Percentiles rank a stretch among this genome's conserved stretches.
Evolutionary conservation across 2,113 vertebrate species (phyloP).

Genomic region (Notothenia rossii): DNA sequence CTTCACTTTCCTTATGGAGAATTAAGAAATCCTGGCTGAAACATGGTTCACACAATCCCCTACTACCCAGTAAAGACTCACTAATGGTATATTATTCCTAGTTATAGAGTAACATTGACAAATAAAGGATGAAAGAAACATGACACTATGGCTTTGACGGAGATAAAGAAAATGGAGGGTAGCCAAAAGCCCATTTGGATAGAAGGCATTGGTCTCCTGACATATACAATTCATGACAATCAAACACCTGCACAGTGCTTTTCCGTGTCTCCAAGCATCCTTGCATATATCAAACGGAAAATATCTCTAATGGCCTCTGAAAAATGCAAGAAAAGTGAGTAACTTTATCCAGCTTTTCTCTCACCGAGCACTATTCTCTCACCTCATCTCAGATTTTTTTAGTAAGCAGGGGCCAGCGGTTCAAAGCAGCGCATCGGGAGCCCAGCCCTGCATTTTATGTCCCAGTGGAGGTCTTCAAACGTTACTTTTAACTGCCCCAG

Average conservation of each 20-base stretch:
- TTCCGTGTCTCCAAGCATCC: slow-evolving; percentile 55
- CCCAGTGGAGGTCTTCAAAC: slow-evolving; percentile 68
- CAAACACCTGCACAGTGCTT: slow-evolving; percentile 74
- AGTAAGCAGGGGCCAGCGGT: slow-evolving; percentile 31
- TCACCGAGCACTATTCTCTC: slow-evolving; percentile 36
- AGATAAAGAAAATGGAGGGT: slow-evolving; percentile 9
- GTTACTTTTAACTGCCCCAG: slow-evolving; percentile 60
- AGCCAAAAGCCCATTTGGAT: slow-evolving; percentile 8
- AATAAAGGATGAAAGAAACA: slow-evolving; percentile 2
- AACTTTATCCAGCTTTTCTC: slow-evolving; percentile 53
- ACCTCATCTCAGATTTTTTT: slow-evolving; percentile 52
- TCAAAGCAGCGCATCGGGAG: slow-evolving; percentile 39
- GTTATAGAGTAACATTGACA: slow-evolving; percentile 1
- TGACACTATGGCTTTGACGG: neutral
- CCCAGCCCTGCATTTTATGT: slow-evolving; percentile 47
- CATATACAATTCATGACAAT: slow-evolving; percentile 69
- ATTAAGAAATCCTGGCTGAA: slow-evolving; percentile 10
- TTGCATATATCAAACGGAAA: slow-evolving; percentile 49
- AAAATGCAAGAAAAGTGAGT: slow-evolving; percentile 68
- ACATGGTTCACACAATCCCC: slow-evolving; percentile 21
- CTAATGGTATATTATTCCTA: slow-evolving; percentile 21
- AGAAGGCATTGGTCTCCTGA: slow-evolving; percentile 16
- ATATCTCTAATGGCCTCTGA: slow-evolving; percentile 62
- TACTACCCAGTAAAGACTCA: slow-evolving; percentile 4
- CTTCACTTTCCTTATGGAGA: slow-evolving; percentile 37